Evolutionary conservation across 2,797 vertebrate genomes (phyloP).

Genomic region (Schizopygopsis malacanthus): DNA sequence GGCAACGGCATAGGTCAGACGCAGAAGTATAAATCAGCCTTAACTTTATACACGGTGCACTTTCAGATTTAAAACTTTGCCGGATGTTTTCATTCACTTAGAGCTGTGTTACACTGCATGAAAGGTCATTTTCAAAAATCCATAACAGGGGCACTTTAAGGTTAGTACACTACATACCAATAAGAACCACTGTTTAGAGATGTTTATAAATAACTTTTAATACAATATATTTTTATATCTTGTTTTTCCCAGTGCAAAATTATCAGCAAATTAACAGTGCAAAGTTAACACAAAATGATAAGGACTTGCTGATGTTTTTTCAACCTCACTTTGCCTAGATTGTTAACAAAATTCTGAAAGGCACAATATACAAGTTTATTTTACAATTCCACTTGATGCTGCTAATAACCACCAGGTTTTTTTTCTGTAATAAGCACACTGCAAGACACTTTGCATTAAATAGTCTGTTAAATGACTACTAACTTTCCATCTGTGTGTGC

Average conservation of each 20-base stretch:
- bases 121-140: too few relatives aligned
- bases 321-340: not conserved
- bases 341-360: not conserved
- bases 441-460: constrained; percentile 5
- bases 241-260: not conserved
- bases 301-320: not conserved
- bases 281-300: not conserved
- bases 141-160: not conserved
- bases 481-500: constrained; percentile 27
- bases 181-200: not conserved
- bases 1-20: too few relatives aligned
- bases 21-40: too few relatives aligned
- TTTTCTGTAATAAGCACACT: not conserved
- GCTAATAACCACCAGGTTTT: not conserved
- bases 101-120: too few relatives aligned
- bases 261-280: not conserved
- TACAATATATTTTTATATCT: not conserved
- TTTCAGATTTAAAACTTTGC: too few relatives aligned
- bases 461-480: not conserved
- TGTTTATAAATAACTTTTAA: not conserved
- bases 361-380: not conserved
- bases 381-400: not conserved
- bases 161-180: not conserved
- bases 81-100: too few relatives aligned
- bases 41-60: too few relatives aligned